Conservation (phyloP, 1,140 invertebrate species). For the Cydia fagiglandana region DNA sequence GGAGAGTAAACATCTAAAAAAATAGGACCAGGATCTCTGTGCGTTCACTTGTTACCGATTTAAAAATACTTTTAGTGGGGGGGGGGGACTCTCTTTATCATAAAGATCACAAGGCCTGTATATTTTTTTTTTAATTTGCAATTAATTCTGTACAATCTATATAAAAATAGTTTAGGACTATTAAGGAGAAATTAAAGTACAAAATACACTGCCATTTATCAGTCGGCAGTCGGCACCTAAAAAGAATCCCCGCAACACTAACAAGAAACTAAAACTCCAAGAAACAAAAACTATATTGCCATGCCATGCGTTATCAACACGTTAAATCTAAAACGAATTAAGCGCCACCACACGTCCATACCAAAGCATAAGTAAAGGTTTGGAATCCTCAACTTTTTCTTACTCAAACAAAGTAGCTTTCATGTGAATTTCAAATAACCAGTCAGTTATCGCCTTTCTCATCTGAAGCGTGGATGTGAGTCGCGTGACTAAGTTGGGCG, state of each 20-base stretch:
- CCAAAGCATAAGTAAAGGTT: background rate
- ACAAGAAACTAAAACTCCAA: slow-evolving; percentile 20
- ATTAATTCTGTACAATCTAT: no score
- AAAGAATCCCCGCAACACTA: background rate
- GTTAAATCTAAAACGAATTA: background rate
- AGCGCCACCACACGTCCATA: background rate
- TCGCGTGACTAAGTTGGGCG: background rate
- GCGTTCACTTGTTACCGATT: no score
- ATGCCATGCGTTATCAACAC: background rate
- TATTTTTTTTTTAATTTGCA: no score
- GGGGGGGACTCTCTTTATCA: no score
- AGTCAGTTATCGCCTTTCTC: background rate
- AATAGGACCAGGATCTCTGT: no score
- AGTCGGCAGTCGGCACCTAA: background rate
- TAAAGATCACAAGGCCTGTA: no score
- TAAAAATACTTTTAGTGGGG: no score
- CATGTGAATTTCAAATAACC: slow-evolving; percentile 8
- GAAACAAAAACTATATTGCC: slow-evolving; percentile 21
- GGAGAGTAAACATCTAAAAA: no score
- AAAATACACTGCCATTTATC: no score
- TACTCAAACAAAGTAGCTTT: background rate
- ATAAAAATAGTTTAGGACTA: no score
- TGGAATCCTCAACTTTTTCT: background rate
- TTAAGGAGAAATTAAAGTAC: no score
- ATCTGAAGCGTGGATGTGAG: slow-evolving; percentile 7